These are phyloP conservation scores for Uria lomvia DNA, from an alignment of 2,113 vertebrate species.

Conservation along the genomic window DNA sequence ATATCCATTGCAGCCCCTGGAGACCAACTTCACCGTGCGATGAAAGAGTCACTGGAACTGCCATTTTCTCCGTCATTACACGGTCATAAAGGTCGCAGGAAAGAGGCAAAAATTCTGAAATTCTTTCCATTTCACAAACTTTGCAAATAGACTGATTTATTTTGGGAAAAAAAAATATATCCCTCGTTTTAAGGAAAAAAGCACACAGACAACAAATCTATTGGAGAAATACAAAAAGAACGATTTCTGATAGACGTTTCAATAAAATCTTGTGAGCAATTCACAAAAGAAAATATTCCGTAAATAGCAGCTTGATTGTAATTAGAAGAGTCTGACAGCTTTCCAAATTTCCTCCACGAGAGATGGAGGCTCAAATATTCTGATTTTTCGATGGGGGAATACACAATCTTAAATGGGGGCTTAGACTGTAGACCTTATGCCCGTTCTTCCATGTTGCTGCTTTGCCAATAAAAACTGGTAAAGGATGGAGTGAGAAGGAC, in stretches of 20 bases:
- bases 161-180: rapidly evolving
- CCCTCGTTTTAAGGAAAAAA: background rate
- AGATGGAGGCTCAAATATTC: background rate
- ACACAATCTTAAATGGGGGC: rapidly evolving
- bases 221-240: background rate
- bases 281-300: background rate
- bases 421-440: background rate
- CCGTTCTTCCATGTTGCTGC: rapidly evolving
- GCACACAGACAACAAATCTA: background rate
- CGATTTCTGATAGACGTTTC: background rate
- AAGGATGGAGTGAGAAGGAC: background rate
- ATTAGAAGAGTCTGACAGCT: background rate
- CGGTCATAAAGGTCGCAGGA: background rate
- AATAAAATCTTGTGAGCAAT: background rate
- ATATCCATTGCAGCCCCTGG: background rate
- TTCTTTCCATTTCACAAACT: background rate
- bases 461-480: background rate
- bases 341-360: background rate
- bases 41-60: background rate
- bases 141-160: background rate
- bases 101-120: background rate
- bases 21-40: background rate
- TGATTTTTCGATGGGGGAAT: background rate
- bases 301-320: background rate
- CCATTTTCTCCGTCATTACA: background rate